Evolutionary conservation across 2,888 invertebrate species (phyloP).

Genomic region (Formica aserva): DNA sequence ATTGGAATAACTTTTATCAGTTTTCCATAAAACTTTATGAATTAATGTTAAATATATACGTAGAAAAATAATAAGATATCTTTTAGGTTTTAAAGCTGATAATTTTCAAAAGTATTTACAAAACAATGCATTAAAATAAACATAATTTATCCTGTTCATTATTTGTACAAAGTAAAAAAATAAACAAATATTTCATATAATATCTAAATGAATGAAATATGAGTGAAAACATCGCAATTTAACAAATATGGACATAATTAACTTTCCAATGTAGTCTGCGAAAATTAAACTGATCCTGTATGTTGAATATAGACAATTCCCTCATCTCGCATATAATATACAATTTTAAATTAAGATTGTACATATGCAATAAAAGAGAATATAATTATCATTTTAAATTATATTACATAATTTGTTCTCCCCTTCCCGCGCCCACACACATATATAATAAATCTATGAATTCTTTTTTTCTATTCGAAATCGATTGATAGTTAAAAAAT

Average conservation of each 20-base stretch:
- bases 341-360: neutral
- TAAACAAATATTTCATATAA: conserved; percentile 27
- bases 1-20: neutral
- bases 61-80: neutral
- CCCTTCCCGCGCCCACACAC: neutral
- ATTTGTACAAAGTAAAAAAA: neutral
- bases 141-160: conserved; percentile 15
- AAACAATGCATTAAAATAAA: neutral
- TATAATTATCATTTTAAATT: neutral
- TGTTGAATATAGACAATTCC: neutral
- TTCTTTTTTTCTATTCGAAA: neutral
- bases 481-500: neutral
- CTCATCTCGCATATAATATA: neutral
- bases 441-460: neutral
- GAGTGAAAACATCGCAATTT: neutral
- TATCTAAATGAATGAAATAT: neutral
- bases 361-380: neutral
- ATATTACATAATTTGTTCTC: neutral
- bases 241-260: conserved; percentile 16
- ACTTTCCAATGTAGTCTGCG: neutral
- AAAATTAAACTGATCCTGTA: neutral
- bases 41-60: neutral
- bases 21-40: neutral
- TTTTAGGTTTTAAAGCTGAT: neutral
- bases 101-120: neutral